phyloP scores from a whole-genome alignment of 2,888 invertebrate genomes.

The Pocota personata region DNA sequence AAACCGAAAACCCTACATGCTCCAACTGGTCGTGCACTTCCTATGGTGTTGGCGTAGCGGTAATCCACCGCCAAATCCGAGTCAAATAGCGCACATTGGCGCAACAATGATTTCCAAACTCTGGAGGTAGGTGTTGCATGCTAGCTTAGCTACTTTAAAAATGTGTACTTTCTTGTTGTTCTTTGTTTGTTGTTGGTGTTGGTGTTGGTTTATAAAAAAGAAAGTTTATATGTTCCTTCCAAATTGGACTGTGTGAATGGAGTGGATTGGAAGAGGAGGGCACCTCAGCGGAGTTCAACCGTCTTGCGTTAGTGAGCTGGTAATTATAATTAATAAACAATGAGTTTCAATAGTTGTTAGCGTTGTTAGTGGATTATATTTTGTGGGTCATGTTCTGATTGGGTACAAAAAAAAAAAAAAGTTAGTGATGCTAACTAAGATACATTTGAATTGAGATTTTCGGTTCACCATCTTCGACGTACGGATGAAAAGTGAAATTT shows the following conservation, averaged over 20 bases:
- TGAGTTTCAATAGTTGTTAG: slow-evolving; percentile 26
- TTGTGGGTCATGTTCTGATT: slow-evolving; percentile 64
- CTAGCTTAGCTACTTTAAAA: neutral
- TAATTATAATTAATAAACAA: slow-evolving; percentile 66
- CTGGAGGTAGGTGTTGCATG: slow-evolving; percentile 64
- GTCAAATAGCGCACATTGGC: slow-evolving; percentile 55
- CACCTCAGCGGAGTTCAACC: neutral
- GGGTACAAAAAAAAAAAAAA: neutral
- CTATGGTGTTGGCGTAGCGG: slow-evolving; percentile 65
- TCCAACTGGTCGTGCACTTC: slow-evolving; percentile 43
- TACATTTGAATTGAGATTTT: neutral
- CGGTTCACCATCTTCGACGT: neutral
- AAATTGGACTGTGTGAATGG: slow-evolving; percentile 35
- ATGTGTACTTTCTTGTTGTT: slow-evolving; percentile 1
- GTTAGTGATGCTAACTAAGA: neutral
- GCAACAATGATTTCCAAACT: slow-evolving; percentile 63
- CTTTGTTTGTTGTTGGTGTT: neutral
- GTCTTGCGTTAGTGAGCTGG: slow-evolving; percentile 43
- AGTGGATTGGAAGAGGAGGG: slow-evolving; percentile 10
- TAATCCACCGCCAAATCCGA: slow-evolving; percentile 63
- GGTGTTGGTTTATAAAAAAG: slow-evolving; percentile 59
- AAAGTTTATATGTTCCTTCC: slow-evolving; percentile 50
- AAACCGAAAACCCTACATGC: slow-evolving; percentile 28
- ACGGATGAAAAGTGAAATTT: slow-evolving; percentile 51
- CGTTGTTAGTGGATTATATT: slow-evolving; percentile 4